phyloP scores from a whole-genome alignment of 2,113 vertebrate species.

The Lophochroa leadbeateri region DNA sequence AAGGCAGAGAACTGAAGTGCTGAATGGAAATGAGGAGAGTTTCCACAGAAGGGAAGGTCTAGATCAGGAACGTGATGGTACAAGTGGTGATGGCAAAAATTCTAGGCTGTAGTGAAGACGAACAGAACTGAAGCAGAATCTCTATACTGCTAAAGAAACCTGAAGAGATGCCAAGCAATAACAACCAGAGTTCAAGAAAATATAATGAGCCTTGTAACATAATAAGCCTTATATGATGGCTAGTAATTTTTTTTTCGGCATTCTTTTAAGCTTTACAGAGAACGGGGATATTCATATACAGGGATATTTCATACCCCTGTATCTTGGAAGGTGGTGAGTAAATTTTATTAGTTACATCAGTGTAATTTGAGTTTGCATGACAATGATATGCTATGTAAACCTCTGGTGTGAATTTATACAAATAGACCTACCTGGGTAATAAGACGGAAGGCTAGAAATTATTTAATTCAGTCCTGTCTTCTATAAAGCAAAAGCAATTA shows the following conservation, averaged over 20 bases:
- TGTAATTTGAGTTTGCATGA: not conserved
- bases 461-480: not conserved
- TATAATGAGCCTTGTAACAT: accelerated
- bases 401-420: not conserved
- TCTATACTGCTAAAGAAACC: not conserved
- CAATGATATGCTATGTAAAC: not conserved
- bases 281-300: no score
- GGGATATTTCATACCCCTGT: not conserved
- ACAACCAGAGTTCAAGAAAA: not conserved
- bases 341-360: not conserved
- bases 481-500: not conserved
- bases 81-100: not conserved
- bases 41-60: not conserved
- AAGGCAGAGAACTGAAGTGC: not conserved
- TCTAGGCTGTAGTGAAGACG: not conserved
- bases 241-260: not conserved
- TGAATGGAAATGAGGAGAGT: not conserved
- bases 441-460: not conserved
- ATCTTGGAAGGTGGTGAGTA: not conserved
- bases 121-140: not conserved
- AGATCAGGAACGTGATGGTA: not conserved
- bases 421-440: not conserved
- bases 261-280: not conserved
- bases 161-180: not conserved
- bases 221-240: not conserved